A percentile compares a stretch with the other conserved stretches of the same genome.
Evolutionary conservation across 1,140 invertebrate species (phyloP).

Genomic region (Harpegnathos saltator): DNA sequence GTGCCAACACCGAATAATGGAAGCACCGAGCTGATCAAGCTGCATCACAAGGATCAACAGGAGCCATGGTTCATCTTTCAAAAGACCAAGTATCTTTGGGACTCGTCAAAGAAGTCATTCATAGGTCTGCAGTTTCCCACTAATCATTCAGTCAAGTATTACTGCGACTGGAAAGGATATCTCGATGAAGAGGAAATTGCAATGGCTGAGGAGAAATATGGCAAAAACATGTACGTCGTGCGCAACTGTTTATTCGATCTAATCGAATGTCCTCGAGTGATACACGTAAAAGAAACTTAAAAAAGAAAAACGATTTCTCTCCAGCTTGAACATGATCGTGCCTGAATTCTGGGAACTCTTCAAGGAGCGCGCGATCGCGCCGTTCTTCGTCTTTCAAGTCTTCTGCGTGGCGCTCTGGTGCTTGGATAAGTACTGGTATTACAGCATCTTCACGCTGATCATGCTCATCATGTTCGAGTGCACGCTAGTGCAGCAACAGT

Average conservation of each 20-base stretch:
- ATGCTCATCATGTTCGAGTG: slow-evolving; percentile 99
- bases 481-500: slow-evolving; percentile 98
- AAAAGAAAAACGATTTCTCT: slow-evolving; percentile 77
- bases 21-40: slow-evolving; percentile 95
- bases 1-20: slow-evolving; percentile 99
- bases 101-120: slow-evolving; percentile 92
- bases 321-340: slow-evolving; percentile 94
- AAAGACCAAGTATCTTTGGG: slow-evolving; percentile 98
- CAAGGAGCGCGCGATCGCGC: slow-evolving; percentile 98
- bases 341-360: slow-evolving; percentile 99
- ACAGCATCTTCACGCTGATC: slow-evolving; percentile 98
- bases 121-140: slow-evolving; percentile 93
- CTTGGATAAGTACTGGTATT: slow-evolving; percentile 99
- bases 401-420: slow-evolving; percentile 99
- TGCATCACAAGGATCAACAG: slow-evolving; percentile 88
- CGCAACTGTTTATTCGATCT: background rate
- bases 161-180: slow-evolving; percentile 95
- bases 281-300: background rate
- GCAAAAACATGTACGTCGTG: slow-evolving; percentile 92
- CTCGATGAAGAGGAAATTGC: slow-evolving; percentile 92
- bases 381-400: slow-evolving; percentile 97
- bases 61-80: slow-evolving; percentile 96
- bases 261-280: background rate
- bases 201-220: slow-evolving; percentile 92
- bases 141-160: slow-evolving; percentile 90